Base-by-base conservation (phyloP, 2,888 invertebrate genomes). In the Clusia tigrina region DNA sequence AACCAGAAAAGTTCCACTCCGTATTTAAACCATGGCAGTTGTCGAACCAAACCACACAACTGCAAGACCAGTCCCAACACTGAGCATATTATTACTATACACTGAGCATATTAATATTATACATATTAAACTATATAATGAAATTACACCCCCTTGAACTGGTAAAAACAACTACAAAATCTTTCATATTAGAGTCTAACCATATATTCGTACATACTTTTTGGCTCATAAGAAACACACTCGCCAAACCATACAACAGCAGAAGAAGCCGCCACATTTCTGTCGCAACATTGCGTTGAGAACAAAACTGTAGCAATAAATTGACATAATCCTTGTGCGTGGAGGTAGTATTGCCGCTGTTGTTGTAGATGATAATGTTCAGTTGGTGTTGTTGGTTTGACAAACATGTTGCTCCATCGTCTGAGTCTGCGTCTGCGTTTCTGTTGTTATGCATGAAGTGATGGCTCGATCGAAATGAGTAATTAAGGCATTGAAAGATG, bases 261-360 rank as follows among this genome's bases (percentile, higher is more conserved):
- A 80, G 63, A 65, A 81, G 66, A 60, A 80, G 69, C 64, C 70
- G 74, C 76, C 80, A 81, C 74, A 81, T 72, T 63, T 75, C 72
- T 37, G 71, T 60, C 56, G 67, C 67, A 69, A 68, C 69, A 70
- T 72, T 69, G 26, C 69, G 69, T 58, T 69, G 70, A 2, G 61
- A 68, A 56, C 69, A 72, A 10, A 74, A 60, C 60, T 75, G 70
- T 54, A 69, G 59, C 42, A 78, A 68, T 62, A 77, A 63, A 66
- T 70, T 68, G 48, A 72, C 65, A 65, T 71, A 75, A 67, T 75
- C 73, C 22, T 57, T 65, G 58, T 20, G 18, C 20, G 48, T 48
- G 3, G 12, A n/a, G 20, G 15, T 48, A 22, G 22, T 22, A 22
- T 48, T 48, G 48, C 15, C 22, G 22, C 5, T 22, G 22, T 48